Evolutionary conservation across 2,888 invertebrate species (phyloP), one percentile per base, ranked within the genome.

Genomic region (Arctia plantaginis): DNA sequence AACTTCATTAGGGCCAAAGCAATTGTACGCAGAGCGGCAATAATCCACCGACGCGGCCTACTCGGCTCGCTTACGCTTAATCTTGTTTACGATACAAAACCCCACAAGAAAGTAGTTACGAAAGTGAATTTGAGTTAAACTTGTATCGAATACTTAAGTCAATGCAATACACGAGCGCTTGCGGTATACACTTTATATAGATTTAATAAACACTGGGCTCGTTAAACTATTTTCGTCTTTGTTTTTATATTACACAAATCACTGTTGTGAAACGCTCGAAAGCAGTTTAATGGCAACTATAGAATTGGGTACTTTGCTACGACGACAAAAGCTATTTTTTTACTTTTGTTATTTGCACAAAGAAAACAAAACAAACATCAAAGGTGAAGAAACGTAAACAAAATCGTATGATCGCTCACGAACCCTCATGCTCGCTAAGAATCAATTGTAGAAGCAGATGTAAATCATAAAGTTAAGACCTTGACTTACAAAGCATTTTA

Each of bases 11-110:
- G 83, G 86, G 84, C 81, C 84, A 80, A 81, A 83, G 87, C 86
- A 89, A 89, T 91, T 89, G 89, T 87, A 84, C 85, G 86, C 88
- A 86, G 86, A 84, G 86, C 85, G 85, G 82, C 80, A 86, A 87
- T 89, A 88, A 90, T 89, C 87, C 82, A 84, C 82, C 81, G 86
- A 87, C 84, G 85, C 85, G 86, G 86, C 88, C 87, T 87, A 83
- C 87, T 85, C 85, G 75, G 66, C 77, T 82, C 80, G 75, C 79
- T 86, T 82, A 77, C 82, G 77, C 78, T 80, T 90, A 91, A 92
- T 91, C 90, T 91, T 90, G 87, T 92, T 90, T 90, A 90, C 89
- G 88, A 89, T 89, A 90, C 86, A 89, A 90, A 92, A 90, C 88
- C 87, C 83, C 80, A 79, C 86, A 89, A 91, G 89, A 89, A 90